These are phyloP conservation scores for Chironomus riparius DNA, from an alignment of 2,888 invertebrate genomes.

Conservation along the genomic window DNA sequence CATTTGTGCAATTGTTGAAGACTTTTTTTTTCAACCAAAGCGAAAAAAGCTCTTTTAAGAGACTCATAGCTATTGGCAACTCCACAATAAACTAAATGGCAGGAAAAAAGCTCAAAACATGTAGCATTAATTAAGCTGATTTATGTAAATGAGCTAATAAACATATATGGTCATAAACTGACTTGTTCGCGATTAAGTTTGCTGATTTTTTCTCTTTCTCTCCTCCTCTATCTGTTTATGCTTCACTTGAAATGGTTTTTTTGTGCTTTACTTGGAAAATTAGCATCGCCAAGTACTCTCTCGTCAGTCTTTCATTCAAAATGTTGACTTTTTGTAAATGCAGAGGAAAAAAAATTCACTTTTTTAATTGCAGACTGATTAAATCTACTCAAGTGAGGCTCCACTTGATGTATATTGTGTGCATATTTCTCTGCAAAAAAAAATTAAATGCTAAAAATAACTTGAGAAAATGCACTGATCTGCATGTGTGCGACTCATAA, in stretches of 20 bases:
- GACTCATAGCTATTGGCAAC: background rate
- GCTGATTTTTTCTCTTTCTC: background rate
- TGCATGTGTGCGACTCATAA: slow-evolving; percentile 9
- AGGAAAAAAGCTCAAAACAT: background rate
- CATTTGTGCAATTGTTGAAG: background rate
- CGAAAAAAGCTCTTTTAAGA: background rate
- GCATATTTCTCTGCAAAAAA: background rate
- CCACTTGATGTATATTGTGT: background rate
- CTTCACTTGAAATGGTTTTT: background rate
- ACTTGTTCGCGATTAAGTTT: slow-evolving; percentile 14
- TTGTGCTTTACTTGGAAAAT: slow-evolving; percentile 18
- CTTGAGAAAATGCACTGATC: slow-evolving; percentile 2
- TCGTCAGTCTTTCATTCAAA: background rate
- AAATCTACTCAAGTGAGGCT: slow-evolving; percentile 1
- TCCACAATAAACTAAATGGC: background rate
- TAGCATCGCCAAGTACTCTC: slow-evolving; percentile 16
- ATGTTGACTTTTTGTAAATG: too few species aligned
- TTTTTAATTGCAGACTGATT: slow-evolving; percentile 18
- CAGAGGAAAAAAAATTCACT: background rate
- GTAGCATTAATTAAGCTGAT: slow-evolving; percentile 24
- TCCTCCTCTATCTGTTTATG: too few species aligned
- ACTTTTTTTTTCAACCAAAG: too few species aligned
- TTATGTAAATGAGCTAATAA: slow-evolving; percentile 25
- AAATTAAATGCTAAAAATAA: slow-evolving; percentile 15
- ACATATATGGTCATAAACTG: slow-evolving; percentile 24